Percentiles rank a stretch among this genome's conserved stretches.
Evolutionary conservation across 2,888 invertebrate species (phyloP).

Genomic region (Tetragnatha montana): DNA sequence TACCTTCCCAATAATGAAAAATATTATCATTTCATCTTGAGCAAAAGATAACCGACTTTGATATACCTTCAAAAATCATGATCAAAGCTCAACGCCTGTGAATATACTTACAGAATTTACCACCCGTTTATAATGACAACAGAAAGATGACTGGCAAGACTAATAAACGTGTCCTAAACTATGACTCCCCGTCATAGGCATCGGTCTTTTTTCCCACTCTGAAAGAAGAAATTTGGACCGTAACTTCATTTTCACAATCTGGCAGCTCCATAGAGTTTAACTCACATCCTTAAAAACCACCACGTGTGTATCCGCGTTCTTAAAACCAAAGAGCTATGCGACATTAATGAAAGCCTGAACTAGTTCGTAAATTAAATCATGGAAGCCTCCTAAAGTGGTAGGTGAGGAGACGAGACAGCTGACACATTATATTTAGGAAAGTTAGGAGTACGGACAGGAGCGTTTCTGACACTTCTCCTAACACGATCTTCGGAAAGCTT

Average conservation of each 20-base stretch:
- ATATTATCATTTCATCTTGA: no score
- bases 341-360: conserved; percentile 64
- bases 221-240: neutral
- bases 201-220: neutral
- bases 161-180: neutral
- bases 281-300: conserved; percentile 28
- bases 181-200: neutral
- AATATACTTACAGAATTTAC: no score
- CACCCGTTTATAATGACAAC: no score
- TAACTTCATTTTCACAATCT: conserved; percentile 29
- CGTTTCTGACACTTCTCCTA: conserved; percentile 67
- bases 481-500: conserved; percentile 29
- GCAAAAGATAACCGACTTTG: no score
- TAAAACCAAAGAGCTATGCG: conserved; percentile 34
- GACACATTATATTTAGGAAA: conserved; percentile 67
- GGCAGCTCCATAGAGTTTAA: conserved; percentile 21
- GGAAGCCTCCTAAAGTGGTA: conserved; percentile 52
- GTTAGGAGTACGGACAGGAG: conserved; percentile 48
- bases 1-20: no score
- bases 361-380: conserved; percentile 65
- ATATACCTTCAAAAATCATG: no score
- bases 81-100: no score
- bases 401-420: conserved; percentile 52
- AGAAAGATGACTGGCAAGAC: neutral
- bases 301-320: conserved; percentile 1